phyloP scores from a whole-genome alignment of 2,797 vertebrate species.

The Paedocypris micromegethes region DNA sequence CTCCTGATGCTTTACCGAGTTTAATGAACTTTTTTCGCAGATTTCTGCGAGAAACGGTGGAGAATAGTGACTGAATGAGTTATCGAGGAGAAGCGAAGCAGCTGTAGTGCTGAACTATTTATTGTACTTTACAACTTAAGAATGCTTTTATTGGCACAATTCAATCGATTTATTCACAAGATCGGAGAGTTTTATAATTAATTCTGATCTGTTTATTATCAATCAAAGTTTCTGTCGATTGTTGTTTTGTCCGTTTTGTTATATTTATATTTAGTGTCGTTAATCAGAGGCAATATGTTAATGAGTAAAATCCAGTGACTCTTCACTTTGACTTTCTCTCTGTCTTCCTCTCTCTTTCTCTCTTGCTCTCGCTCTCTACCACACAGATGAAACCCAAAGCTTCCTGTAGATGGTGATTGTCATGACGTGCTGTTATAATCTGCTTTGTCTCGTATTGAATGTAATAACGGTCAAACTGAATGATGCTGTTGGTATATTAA shows the following conservation, averaged over 20 bases:
- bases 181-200: slow-evolving; percentile 36
- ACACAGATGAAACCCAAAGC: slow-evolving; percentile 25
- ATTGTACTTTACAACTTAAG: background rate
- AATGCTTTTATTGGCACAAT: slow-evolving; percentile 25
- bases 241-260: slow-evolving; percentile 3
- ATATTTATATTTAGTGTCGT: slow-evolving; percentile 22
- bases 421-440: slow-evolving; percentile 21
- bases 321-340: slow-evolving; percentile 2
- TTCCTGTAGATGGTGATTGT: slow-evolving; percentile 8
- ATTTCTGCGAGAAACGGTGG: too few species aligned
- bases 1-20: slow-evolving; percentile 16
- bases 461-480: slow-evolving; percentile 39
- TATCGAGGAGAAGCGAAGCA: background rate
- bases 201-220: slow-evolving; percentile 29
- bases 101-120: slow-evolving; percentile 31
- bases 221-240: slow-evolving; percentile 25
- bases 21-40: slow-evolving; percentile 8
- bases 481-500: slow-evolving; percentile 31
- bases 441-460: slow-evolving; percentile 41
- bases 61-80: too few species aligned
- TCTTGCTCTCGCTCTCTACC: background rate
- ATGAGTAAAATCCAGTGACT: slow-evolving; percentile 4
- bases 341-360: background rate
- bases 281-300: slow-evolving; percentile 7
- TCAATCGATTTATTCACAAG: background rate